These are phyloP conservation scores for Plagodis dolabraria DNA, from an alignment of 2,888 invertebrate genomes.

Conservation along the genomic window DNA sequence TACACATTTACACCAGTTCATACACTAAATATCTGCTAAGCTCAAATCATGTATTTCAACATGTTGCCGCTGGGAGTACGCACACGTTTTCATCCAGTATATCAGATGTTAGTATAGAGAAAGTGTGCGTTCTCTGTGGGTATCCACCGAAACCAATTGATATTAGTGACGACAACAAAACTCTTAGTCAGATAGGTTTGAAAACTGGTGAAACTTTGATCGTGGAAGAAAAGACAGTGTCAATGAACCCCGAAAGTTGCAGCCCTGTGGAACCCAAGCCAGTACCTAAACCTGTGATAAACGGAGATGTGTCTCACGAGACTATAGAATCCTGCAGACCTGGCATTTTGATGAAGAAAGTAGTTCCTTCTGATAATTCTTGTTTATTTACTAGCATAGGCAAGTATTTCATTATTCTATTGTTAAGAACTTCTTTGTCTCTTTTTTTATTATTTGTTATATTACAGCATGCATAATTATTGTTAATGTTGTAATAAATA, in stretches of 20 bases:
- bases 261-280: constrained; percentile 49
- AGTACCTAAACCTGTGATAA: constrained; percentile 57
- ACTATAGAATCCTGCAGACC: constrained; percentile 70
- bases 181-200: constrained; percentile 89
- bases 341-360: constrained; percentile 94
- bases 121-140: constrained; percentile 86
- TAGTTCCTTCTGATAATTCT: constrained; percentile 98
- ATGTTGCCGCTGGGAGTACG: too few relatives aligned
- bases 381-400: constrained; percentile 97
- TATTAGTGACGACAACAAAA: constrained; percentile 84
- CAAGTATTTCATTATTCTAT: constrained; percentile 43
- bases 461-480: too few relatives aligned
- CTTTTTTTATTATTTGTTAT: not conserved
- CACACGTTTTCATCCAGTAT: constrained; percentile 89
- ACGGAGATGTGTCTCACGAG: constrained; percentile 66
- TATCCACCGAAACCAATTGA: constrained; percentile 94
- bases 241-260: constrained; percentile 38
- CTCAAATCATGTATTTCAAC: too few relatives aligned
- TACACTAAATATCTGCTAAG: too few relatives aligned
- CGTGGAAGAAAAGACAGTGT: constrained; percentile 88
- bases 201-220: constrained; percentile 94
- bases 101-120: constrained; percentile 87
- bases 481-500: too few relatives aligned
- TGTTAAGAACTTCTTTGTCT: too few relatives aligned
- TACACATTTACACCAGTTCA: too few relatives aligned